Base-by-base conservation (phyloP, 2,797 vertebrate genomes). In the Corythornis leucogaster region DNA sequence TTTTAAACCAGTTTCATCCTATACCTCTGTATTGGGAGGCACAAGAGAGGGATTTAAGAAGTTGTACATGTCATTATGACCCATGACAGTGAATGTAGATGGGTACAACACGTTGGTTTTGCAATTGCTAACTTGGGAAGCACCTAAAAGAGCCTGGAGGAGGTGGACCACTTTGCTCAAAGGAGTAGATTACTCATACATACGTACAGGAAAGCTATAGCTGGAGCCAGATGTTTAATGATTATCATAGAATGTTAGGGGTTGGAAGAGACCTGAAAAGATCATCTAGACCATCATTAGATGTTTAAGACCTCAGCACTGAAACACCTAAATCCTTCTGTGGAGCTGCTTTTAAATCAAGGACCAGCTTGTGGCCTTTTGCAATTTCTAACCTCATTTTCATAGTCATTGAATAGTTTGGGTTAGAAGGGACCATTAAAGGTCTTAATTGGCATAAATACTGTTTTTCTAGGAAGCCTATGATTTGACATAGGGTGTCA, bases 61-160 rank as follows among this genome's bases (percentile, higher is more conserved):
- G 10, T 30, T 54, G 26, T 13, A 38, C 9, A 0, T 3, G 7
- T 31, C 33, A 22, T 0, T 2, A 5, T 15, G 7, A 43, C 17
- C 55, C 31, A 69, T 50, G 6, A 30, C 24, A 48, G 45, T 17
- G 53, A 69, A 26, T 6, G 8, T 12, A 38, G 35, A 33, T 33
- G 20, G 24, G 28, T 31, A 33, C 14, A 57, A 35, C 18, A 18
- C 2, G 2, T 6, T 88, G 38, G 24, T 12, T 58, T 89, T 35
- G 7, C 45, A 59, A 57, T 42, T 2, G 18, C 31, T 35, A 33
- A 1, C 7, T 22, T 21, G 57, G 59, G 33, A 18, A 40, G n/a
- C 24, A 33, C 21, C 24, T 24, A n/a, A 67, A n/a, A 79, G 25
- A 10, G 11, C 38, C 63, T 90, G 59, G 15, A 63, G 35, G 28